phyloP scores from a whole-genome alignment of 2,888 invertebrate species.

The Spodoptera exigua region DNA sequence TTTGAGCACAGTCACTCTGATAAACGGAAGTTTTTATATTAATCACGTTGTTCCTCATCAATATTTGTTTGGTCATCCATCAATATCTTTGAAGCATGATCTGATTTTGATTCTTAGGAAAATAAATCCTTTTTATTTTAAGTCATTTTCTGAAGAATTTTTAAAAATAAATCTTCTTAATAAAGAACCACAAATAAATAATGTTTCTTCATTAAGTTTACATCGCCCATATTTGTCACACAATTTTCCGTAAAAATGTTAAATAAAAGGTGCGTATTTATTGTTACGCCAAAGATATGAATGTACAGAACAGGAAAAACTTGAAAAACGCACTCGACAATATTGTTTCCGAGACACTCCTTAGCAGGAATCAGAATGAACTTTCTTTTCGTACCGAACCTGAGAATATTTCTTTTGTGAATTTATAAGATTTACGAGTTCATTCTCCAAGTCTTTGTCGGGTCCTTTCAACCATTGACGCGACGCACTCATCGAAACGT shows the following conservation, averaged over 20 bases:
- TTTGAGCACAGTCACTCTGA: constrained; percentile 37
- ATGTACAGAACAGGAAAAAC: constrained; percentile 43
- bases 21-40: constrained; percentile 48
- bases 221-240: constrained; percentile 5
- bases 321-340: constrained; percentile 52
- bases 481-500: constrained; percentile 55
- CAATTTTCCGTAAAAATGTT: constrained; percentile 39
- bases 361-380: constrained; percentile 28
- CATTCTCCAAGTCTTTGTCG: constrained; percentile 48
- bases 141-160: too few relatives aligned
- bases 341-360: constrained; percentile 35
- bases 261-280: constrained; percentile 7
- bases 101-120: constrained; percentile 30
- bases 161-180: too few relatives aligned
- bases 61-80: constrained; percentile 46
- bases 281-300: constrained; percentile 29
- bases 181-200: too few relatives aligned
- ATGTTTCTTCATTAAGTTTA: too few relatives aligned
- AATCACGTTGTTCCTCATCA: constrained; percentile 38
- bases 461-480: constrained; percentile 61
- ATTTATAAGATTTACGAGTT: constrained; percentile 55
- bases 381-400: constrained; percentile 26
- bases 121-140: constrained; percentile 7
- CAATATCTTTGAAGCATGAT: constrained; percentile 40
- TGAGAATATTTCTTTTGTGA: constrained; percentile 53